These are phyloP conservation scores for Oxygymnocypris stewartii DNA, from an alignment of 2,113 vertebrate species.

Conservation along the genomic window DNA sequence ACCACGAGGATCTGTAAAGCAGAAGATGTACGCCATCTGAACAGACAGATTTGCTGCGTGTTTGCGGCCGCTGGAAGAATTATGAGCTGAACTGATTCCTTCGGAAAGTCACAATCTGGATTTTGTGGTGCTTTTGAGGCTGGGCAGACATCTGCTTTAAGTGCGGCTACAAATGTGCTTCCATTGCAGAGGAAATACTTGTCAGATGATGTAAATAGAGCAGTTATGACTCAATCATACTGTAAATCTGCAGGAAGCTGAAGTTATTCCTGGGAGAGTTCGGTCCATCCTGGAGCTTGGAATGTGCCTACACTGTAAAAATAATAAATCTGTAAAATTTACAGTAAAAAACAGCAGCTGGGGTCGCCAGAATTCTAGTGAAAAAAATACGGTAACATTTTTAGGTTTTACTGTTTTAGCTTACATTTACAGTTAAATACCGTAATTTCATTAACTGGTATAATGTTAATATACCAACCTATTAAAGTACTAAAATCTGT, in stretches of 20 bases:
- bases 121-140: slow-evolving; percentile 56
- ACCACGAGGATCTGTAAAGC: neutral
- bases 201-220: slow-evolving; percentile 47
- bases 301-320: neutral
- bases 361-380: too few relatives aligned
- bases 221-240: slow-evolving; percentile 42
- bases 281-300: neutral
- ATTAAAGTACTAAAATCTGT: too few relatives aligned
- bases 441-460: too few relatives aligned
- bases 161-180: slow-evolving; percentile 50
- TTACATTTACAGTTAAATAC: too few relatives aligned
- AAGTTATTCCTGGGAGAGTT: slow-evolving; percentile 18
- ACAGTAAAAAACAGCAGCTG: too few relatives aligned
- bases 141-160: slow-evolving; percentile 47
- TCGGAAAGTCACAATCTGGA: slow-evolving; percentile 56
- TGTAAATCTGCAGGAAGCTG: slow-evolving; percentile 17
- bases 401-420: too few relatives aligned
- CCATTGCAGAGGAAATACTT: slow-evolving; percentile 53
- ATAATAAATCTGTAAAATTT: too few relatives aligned
- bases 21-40: neutral
- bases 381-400: too few relatives aligned
- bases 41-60: slow-evolving; percentile 57
- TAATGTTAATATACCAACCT: too few relatives aligned
- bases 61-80: slow-evolving; percentile 56
- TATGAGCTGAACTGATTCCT: slow-evolving; percentile 59